Conservation (phyloP, 2,888 invertebrate genomes). For the Nomada hirtipes region DNA sequence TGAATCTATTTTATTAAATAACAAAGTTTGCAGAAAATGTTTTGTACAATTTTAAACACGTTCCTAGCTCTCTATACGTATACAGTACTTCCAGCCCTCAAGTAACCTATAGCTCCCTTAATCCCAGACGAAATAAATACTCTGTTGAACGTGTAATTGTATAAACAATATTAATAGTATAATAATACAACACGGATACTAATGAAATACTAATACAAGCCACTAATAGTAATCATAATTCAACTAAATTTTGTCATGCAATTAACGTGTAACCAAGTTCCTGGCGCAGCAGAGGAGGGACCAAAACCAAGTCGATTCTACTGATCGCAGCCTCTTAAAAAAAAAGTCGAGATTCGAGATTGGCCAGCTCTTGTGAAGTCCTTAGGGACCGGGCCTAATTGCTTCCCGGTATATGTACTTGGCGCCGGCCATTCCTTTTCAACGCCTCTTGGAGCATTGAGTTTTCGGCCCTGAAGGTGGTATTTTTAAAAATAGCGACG, state of each 20-base stretch:
- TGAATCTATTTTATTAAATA: no score
- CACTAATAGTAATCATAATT: background rate
- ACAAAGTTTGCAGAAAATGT: no score
- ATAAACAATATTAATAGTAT: background rate
- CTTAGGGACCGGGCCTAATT: slow-evolving; percentile 56
- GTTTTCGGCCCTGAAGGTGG: slow-evolving; percentile 31
- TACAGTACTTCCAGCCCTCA: no score
- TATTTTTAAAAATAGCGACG: slow-evolving; percentile 47
- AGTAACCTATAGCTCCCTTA: no score
- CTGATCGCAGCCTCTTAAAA: slow-evolving; percentile 32
- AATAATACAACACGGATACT: background rate
- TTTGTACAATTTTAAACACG: no score
- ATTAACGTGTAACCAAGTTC: background rate
- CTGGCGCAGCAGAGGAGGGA: background rate
- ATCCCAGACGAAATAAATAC: no score
- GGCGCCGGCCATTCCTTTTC: slow-evolving; percentile 41
- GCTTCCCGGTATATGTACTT: slow-evolving; percentile 49
- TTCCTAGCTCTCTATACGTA: no score
- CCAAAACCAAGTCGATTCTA: slow-evolving; percentile 18
- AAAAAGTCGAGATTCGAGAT: slow-evolving; percentile 47
- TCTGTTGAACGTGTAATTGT: no score
- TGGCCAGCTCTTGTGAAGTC: slow-evolving; percentile 39
- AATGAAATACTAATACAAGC: background rate
- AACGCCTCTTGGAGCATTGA: slow-evolving; percentile 39
- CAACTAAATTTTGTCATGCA: background rate